These are phyloP conservation scores for Limnephilus marmoratus DNA, from an alignment of 2,888 invertebrate species.

Conservation along the genomic window DNA sequence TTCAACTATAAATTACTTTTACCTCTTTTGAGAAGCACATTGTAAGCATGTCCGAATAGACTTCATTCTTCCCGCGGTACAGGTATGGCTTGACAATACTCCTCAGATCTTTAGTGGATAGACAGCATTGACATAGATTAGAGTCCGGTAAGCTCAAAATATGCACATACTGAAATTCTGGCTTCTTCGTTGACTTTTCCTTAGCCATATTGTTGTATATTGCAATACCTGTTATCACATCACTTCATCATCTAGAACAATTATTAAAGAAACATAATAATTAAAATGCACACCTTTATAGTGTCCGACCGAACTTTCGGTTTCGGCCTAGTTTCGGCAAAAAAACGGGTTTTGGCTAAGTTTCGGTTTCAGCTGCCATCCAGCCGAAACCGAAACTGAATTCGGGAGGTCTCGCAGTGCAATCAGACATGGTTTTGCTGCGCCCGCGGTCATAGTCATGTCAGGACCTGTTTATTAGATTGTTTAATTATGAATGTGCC, in stretches of 20 bases:
- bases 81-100: slow-evolving; percentile 58
- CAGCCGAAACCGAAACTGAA: no score
- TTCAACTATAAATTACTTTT: not conserved
- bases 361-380: no score
- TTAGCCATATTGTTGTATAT: not conserved
- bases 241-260: not conserved
- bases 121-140: slow-evolving; percentile 60
- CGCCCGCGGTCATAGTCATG: no score
- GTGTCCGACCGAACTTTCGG: no score
- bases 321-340: no score
- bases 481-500: no score
- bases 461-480: no score
- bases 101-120: slow-evolving; percentile 55
- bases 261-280: not conserved
- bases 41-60: slow-evolving; percentile 59
- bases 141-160: not conserved
- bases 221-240: not conserved
- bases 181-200: not conserved
- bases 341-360: no score
- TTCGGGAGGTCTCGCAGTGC: no score
- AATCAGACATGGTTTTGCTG: no score
- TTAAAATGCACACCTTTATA: no score
- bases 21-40: slow-evolving; percentile 57
- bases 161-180: slow-evolving; percentile 14
- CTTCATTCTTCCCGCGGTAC: slow-evolving; percentile 60